Percentiles rank a stretch among this genome's conserved stretches.
Evolutionary conservation across 2,888 invertebrate species (phyloP).

Genomic region (Sepiola atlantica): DNA sequence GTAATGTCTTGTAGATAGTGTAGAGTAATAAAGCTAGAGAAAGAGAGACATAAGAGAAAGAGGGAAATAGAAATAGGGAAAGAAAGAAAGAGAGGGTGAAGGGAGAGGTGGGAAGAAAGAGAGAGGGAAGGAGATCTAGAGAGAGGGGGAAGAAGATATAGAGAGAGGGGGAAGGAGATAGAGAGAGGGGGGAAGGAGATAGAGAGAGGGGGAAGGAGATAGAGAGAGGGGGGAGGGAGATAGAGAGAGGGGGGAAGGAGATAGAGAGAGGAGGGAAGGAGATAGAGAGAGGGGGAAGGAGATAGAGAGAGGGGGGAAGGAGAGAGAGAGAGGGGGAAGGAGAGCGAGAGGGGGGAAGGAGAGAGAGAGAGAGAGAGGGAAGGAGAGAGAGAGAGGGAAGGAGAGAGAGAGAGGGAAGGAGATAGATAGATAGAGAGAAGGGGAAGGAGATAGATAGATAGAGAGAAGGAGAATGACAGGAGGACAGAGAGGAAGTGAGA

Average conservation of each 20-base stretch:
- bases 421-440: too few relatives aligned
- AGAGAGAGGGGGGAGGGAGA: neutral
- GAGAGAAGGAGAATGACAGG: too few relatives aligned
- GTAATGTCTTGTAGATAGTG: too few relatives aligned
- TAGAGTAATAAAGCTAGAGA: too few relatives aligned
- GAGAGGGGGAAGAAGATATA: neutral
- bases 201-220: neutral
- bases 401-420: neutral
- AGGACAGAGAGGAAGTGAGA: too few relatives aligned
- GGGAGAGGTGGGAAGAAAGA: too few relatives aligned
- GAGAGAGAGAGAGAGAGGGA: neutral
- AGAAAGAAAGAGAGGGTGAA: too few relatives aligned
- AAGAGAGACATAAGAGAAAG: too few relatives aligned
- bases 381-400: too few relatives aligned
- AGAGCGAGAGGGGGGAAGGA: neutral
- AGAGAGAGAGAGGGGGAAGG: neutral
- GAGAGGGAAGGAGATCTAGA: neutral
- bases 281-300: fast-evolving
- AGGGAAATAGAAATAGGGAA: too few relatives aligned
- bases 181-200: neutral
- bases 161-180: neutral
- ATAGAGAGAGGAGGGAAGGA: neutral
- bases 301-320: neutral
- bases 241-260: neutral
- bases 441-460: neutral